phyloP scores from a whole-genome alignment of 2,797 vertebrate species.

The Tinamus major region DNA sequence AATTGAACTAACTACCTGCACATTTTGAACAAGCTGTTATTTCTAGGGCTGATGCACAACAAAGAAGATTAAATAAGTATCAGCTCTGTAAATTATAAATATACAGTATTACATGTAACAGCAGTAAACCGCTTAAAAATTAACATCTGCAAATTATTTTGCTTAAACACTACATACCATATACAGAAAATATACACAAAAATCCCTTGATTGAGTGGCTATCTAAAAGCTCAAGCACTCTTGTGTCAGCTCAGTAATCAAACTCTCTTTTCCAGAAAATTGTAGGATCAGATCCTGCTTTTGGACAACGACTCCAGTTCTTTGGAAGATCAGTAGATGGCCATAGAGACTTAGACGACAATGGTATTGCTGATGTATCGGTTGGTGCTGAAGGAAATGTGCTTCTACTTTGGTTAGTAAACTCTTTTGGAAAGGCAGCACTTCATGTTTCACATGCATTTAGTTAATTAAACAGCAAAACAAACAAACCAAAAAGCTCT shows the following conservation, averaged over 20 bases:
- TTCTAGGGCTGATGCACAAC: neutral
- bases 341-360: constrained; percentile 86
- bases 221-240: neutral
- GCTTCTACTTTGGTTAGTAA: constrained; percentile 90
- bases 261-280: constrained; percentile 85
- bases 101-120: neutral
- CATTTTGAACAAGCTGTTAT: neutral
- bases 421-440: neutral
- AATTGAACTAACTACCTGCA: neutral
- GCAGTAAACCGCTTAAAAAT: neutral
- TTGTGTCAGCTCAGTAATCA: constrained; percentile 5
- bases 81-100: neutral
- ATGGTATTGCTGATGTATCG: constrained; percentile 88
- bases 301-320: constrained; percentile 83
- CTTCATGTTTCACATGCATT: neutral
- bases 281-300: constrained; percentile 80
- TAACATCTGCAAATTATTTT: neutral
- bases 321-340: constrained; percentile 92
- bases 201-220: neutral
- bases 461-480: constrained; percentile 17
- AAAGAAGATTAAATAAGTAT: neutral
- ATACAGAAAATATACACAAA: neutral
- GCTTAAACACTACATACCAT: neutral
- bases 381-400: constrained; percentile 89
- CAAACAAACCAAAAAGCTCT: neutral